phyloP scores from a whole-genome alignment of 2,113 vertebrate species.

The Phoenicopterus ruber region DNA sequence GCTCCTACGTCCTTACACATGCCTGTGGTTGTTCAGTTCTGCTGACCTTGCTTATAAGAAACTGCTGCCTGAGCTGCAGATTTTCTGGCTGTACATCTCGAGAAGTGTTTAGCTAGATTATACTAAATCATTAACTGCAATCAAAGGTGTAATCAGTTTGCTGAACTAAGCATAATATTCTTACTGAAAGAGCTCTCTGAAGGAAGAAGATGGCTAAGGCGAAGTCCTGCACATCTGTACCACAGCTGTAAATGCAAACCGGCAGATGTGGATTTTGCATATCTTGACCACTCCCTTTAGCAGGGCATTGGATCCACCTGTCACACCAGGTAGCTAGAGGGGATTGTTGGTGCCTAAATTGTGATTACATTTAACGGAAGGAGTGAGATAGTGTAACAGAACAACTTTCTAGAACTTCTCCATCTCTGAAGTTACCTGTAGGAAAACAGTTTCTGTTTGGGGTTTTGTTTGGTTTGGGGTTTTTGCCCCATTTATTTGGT shows the following conservation, averaged over 20 bases:
- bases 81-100: not conserved
- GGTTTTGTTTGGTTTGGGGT: fast-evolving
- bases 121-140: not conserved
- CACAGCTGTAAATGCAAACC: not conserved
- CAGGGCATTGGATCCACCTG: not conserved
- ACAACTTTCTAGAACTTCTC: not conserved
- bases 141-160: not conserved
- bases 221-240: not conserved
- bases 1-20: not conserved
- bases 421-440: not conserved
- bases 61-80: not conserved
- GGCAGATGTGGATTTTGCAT: not conserved
- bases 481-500: not conserved
- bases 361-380: not conserved
- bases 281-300: not conserved
- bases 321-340: not conserved
- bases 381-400: not conserved
- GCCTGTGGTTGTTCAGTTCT: not conserved
- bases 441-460: not conserved
- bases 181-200: not conserved
- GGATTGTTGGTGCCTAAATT: not conserved
- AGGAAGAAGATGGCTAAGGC: not conserved
- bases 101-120: not conserved
- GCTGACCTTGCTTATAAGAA: not conserved
- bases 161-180: not conserved